phyloP scores from a whole-genome alignment of 2,888 invertebrate genomes.

The Diachrysia chrysitis region DNA sequence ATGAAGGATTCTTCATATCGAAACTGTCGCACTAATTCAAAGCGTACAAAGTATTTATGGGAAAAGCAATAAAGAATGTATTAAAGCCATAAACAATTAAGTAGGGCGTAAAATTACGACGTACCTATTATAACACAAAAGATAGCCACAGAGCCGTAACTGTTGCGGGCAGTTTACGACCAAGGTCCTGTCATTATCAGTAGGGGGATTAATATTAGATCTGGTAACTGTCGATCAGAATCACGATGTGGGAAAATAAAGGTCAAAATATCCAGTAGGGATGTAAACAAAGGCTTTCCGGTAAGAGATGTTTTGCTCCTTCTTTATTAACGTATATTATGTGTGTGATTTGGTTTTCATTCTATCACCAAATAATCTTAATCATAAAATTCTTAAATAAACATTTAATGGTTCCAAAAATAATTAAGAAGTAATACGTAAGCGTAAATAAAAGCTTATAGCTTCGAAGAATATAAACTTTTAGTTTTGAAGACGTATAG shows the following conservation, averaged over 20 bases:
- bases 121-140: constrained; percentile 31
- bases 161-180: constrained; percentile 37
- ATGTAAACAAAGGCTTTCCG: not conserved
- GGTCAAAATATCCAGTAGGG: not conserved
- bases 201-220: not conserved
- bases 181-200: not conserved
- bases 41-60: constrained; percentile 7
- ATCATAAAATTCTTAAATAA: no score
- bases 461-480: no score
- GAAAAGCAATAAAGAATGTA: constrained; percentile 35
- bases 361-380: not conserved
- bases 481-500: not conserved
- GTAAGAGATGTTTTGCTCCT: not conserved
- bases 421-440: no score
- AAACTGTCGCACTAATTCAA: not conserved
- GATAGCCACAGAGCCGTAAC: constrained; percentile 28
- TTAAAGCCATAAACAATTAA: constrained; percentile 46
- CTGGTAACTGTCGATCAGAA: not conserved
- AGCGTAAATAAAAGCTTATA: no score
- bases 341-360: not conserved
- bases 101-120: constrained; percentile 31
- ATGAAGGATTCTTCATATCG: not conserved
- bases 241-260: not conserved
- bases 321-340: not conserved
- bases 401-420: no score